phyloP scores from a whole-genome alignment of 2,888 invertebrate species.

The Tubulanus polymorphus region DNA sequence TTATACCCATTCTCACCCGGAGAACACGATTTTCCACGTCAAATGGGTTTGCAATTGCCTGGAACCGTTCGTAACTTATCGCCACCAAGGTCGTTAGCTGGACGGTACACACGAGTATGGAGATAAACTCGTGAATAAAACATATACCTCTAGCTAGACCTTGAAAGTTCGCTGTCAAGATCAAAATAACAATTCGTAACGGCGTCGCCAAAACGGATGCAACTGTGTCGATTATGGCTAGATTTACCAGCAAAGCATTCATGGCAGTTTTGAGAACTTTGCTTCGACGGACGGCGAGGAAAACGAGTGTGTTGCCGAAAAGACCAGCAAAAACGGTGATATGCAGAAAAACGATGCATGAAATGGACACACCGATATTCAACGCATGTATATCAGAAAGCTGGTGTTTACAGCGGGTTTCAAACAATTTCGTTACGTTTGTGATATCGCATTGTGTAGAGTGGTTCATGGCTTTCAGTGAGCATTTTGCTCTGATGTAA shows the following conservation, averaged over 20 bases:
- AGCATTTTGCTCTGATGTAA: no score
- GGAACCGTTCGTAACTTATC: slow-evolving; percentile 34
- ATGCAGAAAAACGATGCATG: neutral
- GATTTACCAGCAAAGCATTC: neutral
- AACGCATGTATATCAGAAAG: no score
- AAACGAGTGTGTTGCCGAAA: neutral
- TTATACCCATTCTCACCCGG: slow-evolving; percentile 6
- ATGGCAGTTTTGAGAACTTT: neutral
- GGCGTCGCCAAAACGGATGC: neutral
- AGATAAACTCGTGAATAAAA: slow-evolving; percentile 22
- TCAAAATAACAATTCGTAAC: neutral
- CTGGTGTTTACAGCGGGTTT: no score
- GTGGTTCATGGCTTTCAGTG: no score
- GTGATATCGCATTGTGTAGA: no score
- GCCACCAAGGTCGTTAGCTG: slow-evolving; percentile 27
- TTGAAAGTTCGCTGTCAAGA: neutral
- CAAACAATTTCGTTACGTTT: no score
- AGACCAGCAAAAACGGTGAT: neutral
- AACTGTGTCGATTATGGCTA: neutral
- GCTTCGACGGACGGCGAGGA: neutral
- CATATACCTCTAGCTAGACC: slow-evolving; percentile 12
- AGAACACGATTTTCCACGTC: slow-evolving; percentile 10
- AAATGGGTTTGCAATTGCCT: slow-evolving; percentile 34
- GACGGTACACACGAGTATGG: slow-evolving; percentile 25
- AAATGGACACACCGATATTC: no score